phyloP scores from a whole-genome alignment of 2,888 invertebrate genomes.

The Metacarcinus magister region DNA sequence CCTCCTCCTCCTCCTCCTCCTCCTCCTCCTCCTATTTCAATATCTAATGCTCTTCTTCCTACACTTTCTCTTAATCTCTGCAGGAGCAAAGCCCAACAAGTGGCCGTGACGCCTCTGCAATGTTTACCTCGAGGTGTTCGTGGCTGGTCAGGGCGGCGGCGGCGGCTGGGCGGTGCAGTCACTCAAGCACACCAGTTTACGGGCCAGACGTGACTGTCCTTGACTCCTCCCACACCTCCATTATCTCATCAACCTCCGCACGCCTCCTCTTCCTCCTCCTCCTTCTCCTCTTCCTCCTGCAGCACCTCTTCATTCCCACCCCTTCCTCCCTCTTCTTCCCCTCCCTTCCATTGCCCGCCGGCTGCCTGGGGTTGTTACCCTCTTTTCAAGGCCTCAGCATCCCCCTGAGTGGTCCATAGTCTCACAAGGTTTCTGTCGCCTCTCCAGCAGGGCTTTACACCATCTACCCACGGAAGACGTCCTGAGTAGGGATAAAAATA shows the following conservation, averaged over 20 bases:
- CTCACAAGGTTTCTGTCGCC: not conserved
- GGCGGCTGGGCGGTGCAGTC: not conserved
- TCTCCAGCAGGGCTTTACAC: not conserved
- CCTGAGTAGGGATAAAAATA: not conserved
- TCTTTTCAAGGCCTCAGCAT: conserved; percentile 30
- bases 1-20: conserved; percentile 15
- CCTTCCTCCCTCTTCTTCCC: not conserved
- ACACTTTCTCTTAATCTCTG: not conserved
- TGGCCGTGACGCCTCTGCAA: not conserved
- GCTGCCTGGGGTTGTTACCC: conserved; percentile 31
- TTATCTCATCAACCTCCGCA: conserved; percentile 15
- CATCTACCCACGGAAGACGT: not conserved
- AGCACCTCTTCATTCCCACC: not conserved
- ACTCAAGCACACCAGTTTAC: not conserved
- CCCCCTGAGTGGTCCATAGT: not conserved
- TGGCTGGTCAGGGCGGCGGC: not conserved
- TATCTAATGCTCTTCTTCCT: not conserved
- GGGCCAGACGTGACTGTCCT: conserved; percentile 16
- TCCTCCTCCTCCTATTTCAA: not conserved
- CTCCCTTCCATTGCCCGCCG: conserved; percentile 21
- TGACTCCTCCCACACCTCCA: conserved; percentile 36
- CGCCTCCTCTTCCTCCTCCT: conserved; percentile 9
- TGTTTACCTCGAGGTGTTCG: not conserved
- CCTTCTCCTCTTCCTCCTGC: not conserved
- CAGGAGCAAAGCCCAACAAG: not conserved